Evolutionary conservation across 2,888 invertebrate species (phyloP).

Genomic region (Nipponacmea schrenckii): DNA sequence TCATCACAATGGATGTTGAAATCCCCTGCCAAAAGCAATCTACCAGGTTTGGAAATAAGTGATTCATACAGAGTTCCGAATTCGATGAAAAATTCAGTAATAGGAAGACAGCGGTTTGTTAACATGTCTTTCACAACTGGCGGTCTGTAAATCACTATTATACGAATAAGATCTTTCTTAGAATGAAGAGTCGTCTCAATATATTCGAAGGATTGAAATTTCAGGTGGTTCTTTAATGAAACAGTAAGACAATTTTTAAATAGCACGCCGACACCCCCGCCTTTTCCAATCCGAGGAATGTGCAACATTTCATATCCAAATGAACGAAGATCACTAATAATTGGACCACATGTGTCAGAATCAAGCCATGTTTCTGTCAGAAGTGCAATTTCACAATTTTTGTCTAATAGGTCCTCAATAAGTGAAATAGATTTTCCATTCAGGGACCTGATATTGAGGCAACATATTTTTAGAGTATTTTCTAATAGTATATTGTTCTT

Average conservation of each 20-base stretch:
- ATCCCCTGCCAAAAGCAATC: too few relatives aligned
- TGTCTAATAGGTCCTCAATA: not conserved
- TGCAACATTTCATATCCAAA: not conserved
- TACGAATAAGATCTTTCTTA: too few relatives aligned
- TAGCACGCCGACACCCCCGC: not conserved
- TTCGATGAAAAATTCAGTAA: too few relatives aligned
- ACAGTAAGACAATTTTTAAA: not conserved
- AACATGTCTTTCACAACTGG: too few relatives aligned
- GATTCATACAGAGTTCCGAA: too few relatives aligned
- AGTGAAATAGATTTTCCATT: not conserved
- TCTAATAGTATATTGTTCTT: not conserved
- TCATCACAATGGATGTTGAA: too few relatives aligned
- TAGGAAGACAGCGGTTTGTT: too few relatives aligned
- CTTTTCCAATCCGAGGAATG: not conserved
- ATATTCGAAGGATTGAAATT: not conserved
- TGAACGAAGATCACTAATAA: not conserved
- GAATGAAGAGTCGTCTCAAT: too few relatives aligned
- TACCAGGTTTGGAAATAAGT: too few relatives aligned
- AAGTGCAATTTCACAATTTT: not conserved
- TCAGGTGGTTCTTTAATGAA: not conserved
- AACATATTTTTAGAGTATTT: not conserved
- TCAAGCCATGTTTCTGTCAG: slow-evolving; percentile 1
- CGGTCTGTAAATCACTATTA: too few relatives aligned
- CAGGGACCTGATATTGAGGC: not conserved
- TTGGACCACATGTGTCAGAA: not conserved